A percentile compares a stretch with the other conserved stretches of the same genome.
Evolutionary conservation across 1,140 invertebrate genomes (phyloP).

Genomic region (Halotydeus destructor): DNA sequence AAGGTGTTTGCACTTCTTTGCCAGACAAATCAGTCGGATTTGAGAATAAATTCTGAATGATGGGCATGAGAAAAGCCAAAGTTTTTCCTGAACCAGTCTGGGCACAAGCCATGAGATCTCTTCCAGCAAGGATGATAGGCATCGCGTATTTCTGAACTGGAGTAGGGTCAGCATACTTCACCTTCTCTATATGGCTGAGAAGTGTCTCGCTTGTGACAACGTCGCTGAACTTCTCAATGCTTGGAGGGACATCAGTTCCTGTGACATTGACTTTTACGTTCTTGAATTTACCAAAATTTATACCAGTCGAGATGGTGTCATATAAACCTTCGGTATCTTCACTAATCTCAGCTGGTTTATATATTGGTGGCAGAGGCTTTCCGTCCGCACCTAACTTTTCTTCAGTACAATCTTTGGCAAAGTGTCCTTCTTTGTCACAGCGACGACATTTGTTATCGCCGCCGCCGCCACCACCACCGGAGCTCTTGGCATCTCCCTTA

Average conservation of each 20-base stretch:
- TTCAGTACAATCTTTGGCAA: constrained; percentile 21
- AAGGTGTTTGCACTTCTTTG: constrained; percentile 33
- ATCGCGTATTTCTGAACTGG: constrained; percentile 80
- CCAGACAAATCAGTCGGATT: constrained; percentile 26
- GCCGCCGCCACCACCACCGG: constrained; percentile 5
- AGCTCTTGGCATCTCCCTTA: background rate
- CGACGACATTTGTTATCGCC: constrained; percentile 19
- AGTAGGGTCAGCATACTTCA: constrained; percentile 64
- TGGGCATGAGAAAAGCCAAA: constrained; percentile 75
- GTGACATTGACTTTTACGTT: constrained; percentile 55
- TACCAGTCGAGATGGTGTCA: constrained; percentile 46
- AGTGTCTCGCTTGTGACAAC: constrained; percentile 37
- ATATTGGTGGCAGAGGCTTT: constrained; percentile 22
- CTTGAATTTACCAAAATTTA: constrained; percentile 74
- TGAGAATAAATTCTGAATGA: constrained; percentile 46
- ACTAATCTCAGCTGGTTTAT: constrained; percentile 55
- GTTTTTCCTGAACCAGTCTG: constrained; percentile 96
- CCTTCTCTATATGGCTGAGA: constrained; percentile 51
- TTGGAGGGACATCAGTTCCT: constrained; percentile 38
- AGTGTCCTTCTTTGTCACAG: constrained; percentile 23
- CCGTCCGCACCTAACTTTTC: constrained; percentile 14
- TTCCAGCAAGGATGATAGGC: constrained; percentile 48
- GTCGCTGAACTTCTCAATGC: constrained; percentile 45
- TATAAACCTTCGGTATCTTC: constrained; percentile 46
- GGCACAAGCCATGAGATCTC: constrained; percentile 90